These are phyloP conservation scores for Metaphire vulgaris DNA, from an alignment of 1,140 invertebrate species.

Conservation along the genomic window DNA sequence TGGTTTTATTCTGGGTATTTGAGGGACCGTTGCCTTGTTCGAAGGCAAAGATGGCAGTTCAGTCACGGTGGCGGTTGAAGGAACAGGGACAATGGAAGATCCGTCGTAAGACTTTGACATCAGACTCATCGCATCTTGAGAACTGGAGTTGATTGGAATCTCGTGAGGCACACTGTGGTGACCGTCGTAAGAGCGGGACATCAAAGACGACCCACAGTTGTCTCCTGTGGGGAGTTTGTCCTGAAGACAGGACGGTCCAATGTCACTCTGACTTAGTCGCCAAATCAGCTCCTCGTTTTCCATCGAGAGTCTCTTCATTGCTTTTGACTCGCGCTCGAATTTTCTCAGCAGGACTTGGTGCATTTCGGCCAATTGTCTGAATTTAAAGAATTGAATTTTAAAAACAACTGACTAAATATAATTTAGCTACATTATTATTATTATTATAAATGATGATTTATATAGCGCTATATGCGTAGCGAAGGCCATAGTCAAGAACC, in stretches of 20 bases:
- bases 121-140: neutral
- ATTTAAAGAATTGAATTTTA: no score
- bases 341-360: slow-evolving; percentile 47
- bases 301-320: slow-evolving; percentile 67
- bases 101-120: neutral
- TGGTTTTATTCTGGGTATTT: neutral
- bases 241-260: neutral
- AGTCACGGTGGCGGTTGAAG: neutral
- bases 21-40: neutral
- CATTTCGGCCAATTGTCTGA: slow-evolving; percentile 46
- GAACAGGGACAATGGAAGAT: neutral
- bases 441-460: neutral
- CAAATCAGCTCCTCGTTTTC: slow-evolving; percentile 81
- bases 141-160: neutral
- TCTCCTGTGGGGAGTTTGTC: neutral
- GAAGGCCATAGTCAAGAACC: neutral
- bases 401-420: neutral
- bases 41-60: neutral
- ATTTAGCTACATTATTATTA: neutral
- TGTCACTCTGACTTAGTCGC: slow-evolving; percentile 57
- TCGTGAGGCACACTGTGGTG: neutral
- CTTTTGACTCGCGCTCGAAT: slow-evolving; percentile 59
- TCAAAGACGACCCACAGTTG: neutral
- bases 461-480: neutral
- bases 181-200: neutral